These are phyloP conservation scores for Lepidocolaptes lacrymiger DNA, from an alignment of 2,797 vertebrate species.

Conservation along the genomic window DNA sequence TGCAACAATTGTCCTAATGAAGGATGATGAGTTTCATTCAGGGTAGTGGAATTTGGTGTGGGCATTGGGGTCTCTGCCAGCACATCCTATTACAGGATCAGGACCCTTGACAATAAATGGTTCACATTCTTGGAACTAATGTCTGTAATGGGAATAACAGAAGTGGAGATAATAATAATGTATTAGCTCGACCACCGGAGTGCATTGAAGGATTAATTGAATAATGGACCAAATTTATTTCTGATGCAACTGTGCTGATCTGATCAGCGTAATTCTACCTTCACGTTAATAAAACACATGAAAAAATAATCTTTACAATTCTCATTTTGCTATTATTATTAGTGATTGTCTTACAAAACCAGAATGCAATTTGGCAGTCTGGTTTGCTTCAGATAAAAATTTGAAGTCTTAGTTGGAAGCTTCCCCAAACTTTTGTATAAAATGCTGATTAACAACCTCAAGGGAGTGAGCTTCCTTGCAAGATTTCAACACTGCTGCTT, in stretches of 20 bases:
- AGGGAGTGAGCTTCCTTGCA: constrained; percentile 26
- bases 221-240: constrained; percentile 39
- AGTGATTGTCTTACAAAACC: constrained; percentile 23
- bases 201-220: constrained; percentile 51
- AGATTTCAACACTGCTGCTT: not conserved
- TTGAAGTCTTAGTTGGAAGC: constrained; percentile 15
- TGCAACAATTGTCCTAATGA: not conserved
- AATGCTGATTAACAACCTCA: constrained; percentile 56
- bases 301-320: constrained; percentile 21
- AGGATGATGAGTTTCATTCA: constrained; percentile 10
- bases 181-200: constrained; percentile 4
- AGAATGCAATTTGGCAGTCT: constrained; percentile 22
- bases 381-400: constrained; percentile 56
- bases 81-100: constrained; percentile 25
- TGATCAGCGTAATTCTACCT: constrained; percentile 2
- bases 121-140: constrained; percentile 50
- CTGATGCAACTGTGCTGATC: constrained; percentile 16
- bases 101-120: constrained; percentile 43
- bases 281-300: constrained; percentile 15
- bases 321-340: constrained; percentile 33
- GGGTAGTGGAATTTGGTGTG: not conserved
- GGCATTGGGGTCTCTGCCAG: not conserved
- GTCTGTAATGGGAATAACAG: constrained; percentile 51
- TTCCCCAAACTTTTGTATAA: constrained; percentile 14
- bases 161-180: constrained; percentile 26